Evolutionary conservation across 2,113 vertebrate species (phyloP).

Genomic region (Nesoenas mayeri): DNA sequence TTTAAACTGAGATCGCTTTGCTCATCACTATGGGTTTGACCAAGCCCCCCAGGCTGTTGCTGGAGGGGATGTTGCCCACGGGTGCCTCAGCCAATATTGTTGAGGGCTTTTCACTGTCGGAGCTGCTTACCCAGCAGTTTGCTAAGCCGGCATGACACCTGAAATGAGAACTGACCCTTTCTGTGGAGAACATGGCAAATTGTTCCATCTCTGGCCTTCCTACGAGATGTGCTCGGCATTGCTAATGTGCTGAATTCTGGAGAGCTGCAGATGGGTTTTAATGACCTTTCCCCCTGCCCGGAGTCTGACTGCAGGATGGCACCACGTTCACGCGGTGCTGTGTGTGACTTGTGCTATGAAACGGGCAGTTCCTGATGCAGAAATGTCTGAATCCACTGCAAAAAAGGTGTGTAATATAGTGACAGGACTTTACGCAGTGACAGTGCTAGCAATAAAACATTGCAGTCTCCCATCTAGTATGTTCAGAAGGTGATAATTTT

Average conservation of each 20-base stretch:
- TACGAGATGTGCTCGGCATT: accelerated
- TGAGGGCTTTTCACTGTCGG: not conserved
- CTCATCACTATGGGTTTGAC: not conserved
- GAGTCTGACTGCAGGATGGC: accelerated
- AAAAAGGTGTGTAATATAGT: accelerated
- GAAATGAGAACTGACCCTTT: accelerated
- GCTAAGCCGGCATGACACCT: not conserved
- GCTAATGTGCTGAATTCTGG: accelerated
- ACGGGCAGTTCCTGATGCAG: not conserved
- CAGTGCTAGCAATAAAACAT: not conserved
- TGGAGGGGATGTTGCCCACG: accelerated
- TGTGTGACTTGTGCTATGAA: accelerated
- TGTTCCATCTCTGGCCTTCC: accelerated
- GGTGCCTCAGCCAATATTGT: not conserved
- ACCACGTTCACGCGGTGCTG: too few relatives aligned
- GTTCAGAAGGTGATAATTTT: not conserved
- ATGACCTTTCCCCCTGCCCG: accelerated
- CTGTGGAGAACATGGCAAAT: accelerated
- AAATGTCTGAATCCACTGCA: not conserved
- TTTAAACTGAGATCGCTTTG: not conserved
- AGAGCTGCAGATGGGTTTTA: not conserved
- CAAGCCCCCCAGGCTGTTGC: not conserved
- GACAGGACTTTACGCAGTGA: not conserved
- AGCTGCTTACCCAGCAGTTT: not conserved
- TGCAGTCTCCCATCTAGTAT: accelerated